Percentiles rank a stretch among this genome's conserved stretches.
These are phyloP conservation scores for Allobates femoralis DNA, from an alignment of 2,797 vertebrate genomes.

Conservation along the genomic window DNA sequence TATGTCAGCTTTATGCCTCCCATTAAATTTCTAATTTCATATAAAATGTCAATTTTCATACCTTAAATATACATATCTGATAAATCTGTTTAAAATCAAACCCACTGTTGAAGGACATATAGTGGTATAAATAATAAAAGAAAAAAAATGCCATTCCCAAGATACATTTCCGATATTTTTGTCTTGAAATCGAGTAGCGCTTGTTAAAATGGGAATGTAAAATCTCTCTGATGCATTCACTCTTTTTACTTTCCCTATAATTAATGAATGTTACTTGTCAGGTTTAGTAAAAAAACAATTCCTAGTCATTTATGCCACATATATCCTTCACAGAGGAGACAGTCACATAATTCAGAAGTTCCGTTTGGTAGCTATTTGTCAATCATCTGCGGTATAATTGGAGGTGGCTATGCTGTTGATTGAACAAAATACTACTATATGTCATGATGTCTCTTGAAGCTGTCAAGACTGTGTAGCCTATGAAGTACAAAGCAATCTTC, in stretches of 20 bases:
- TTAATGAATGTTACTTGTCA: conserved; percentile 65
- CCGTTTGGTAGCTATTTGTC: conserved; percentile 65
- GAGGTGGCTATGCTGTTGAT: conserved; percentile 65
- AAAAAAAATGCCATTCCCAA: conserved; percentile 11
- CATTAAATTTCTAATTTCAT: background rate
- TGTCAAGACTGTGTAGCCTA: conserved; percentile 64
- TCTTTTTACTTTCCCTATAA: conserved; percentile 64
- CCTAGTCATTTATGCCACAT: conserved; percentile 63
- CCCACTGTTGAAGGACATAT: background rate
- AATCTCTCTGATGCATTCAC: conserved; percentile 55
- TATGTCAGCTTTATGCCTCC: background rate
- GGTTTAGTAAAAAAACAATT: conserved; percentile 62
- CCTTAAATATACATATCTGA: background rate
- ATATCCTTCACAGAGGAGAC: conserved; percentile 62
- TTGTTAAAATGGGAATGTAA: conserved; percentile 60
- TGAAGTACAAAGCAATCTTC: conserved; percentile 65
- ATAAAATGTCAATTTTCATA: background rate
- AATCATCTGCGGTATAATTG: conserved; percentile 63
- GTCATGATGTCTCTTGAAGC: conserved; percentile 65
- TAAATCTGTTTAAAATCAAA: background rate
- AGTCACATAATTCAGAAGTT: conserved; percentile 65
- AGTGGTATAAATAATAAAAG: conserved; percentile 10
- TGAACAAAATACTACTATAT: conserved; percentile 65
- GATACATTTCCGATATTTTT: conserved; percentile 50
- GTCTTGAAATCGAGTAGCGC: conserved; percentile 52